A percentile compares a stretch with the other conserved stretches of the same genome.
Conservation (phyloP, 2,797 vertebrate species). For the Urosaurus nigricauda region DNA sequence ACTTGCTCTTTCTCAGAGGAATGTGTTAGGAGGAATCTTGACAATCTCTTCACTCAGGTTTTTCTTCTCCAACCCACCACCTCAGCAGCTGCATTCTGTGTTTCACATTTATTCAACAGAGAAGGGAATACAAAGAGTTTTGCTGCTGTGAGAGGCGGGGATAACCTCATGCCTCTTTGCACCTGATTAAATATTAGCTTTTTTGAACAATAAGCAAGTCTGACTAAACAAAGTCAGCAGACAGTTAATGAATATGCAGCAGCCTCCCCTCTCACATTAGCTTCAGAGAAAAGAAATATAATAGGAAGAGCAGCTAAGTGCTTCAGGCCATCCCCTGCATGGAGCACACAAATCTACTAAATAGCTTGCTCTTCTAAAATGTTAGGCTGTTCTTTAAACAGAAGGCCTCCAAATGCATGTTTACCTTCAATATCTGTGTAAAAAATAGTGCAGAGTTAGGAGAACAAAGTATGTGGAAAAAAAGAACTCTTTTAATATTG, state of each 20-base stretch:
- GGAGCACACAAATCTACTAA: neutral
- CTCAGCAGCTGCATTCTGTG: constrained; percentile 57
- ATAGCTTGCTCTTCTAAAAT: neutral
- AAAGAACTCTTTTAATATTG: neutral
- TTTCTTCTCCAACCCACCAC: neutral
- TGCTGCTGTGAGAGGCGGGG: constrained; percentile 29
- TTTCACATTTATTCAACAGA: constrained; percentile 29
- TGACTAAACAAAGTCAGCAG: constrained; percentile 32
- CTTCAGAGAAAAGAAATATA: constrained; percentile 22
- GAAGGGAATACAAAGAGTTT: constrained; percentile 9
- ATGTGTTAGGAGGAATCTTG: neutral
- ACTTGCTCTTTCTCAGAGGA: constrained; percentile 27
- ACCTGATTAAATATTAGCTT: constrained; percentile 65
- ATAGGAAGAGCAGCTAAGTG: neutral
- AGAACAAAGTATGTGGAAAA: neutral
- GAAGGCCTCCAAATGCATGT: neutral
- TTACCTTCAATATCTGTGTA: neutral
- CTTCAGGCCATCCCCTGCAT: constrained; percentile 35
- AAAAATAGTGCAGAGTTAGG: neutral
- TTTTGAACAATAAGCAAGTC: constrained; percentile 30
- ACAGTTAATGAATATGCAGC: constrained; percentile 15
- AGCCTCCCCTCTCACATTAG: constrained; percentile 3
- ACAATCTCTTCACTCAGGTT: constrained; percentile 27
- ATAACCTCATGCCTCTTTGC: constrained; percentile 27
- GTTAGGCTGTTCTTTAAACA: neutral